Evolutionary conservation across 30 jellyfish, hydroid and myxozoan genomes (phyloP).

Genomic region (Nemopilema nomurai): DNA sequence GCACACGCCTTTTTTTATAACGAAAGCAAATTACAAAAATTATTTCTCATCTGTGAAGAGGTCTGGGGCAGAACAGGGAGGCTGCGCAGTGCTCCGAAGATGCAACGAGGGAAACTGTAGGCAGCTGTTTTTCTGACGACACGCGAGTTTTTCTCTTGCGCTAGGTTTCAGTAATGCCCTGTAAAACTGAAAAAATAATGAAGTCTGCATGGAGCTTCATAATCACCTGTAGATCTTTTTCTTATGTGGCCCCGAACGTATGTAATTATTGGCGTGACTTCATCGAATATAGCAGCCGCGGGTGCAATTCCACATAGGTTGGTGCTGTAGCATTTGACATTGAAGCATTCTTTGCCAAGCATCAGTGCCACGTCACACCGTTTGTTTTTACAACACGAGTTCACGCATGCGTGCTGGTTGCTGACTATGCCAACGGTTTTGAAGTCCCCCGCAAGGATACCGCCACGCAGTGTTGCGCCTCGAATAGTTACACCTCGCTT

Average conservation of each 20-base stretch:
- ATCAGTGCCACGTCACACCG: slow-evolving; percentile 94
- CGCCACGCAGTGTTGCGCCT: slow-evolving; percentile 95
- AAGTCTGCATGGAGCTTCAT: not conserved
- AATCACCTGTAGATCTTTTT: slow-evolving; percentile 76
- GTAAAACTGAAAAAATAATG: no score
- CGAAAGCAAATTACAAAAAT: no score
- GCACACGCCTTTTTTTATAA: no score
- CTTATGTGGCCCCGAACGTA: slow-evolving; percentile 68
- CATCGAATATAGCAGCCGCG: slow-evolving; percentile 77
- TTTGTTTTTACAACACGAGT: slow-evolving; percentile 77
- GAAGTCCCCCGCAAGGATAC: slow-evolving; percentile 95
- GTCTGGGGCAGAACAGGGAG: no score
- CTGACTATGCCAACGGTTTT: slow-evolving; percentile 78
- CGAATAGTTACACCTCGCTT: slow-evolving; percentile 80
- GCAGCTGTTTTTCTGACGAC: no score
- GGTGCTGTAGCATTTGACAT: slow-evolving; percentile 81
- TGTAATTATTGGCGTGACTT: slow-evolving; percentile 86
- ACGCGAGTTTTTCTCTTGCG: no score
- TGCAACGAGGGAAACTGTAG: no score
- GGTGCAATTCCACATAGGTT: slow-evolving; percentile 92
- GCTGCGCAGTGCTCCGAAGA: no score
- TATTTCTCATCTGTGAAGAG: no score
- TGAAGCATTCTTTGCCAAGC: slow-evolving; percentile 93
- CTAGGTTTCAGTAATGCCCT: no score
- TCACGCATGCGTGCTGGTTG: slow-evolving; percentile 85